Conservation (phyloP, 2,888 invertebrate species). For the Camponotus fellah region DNA sequence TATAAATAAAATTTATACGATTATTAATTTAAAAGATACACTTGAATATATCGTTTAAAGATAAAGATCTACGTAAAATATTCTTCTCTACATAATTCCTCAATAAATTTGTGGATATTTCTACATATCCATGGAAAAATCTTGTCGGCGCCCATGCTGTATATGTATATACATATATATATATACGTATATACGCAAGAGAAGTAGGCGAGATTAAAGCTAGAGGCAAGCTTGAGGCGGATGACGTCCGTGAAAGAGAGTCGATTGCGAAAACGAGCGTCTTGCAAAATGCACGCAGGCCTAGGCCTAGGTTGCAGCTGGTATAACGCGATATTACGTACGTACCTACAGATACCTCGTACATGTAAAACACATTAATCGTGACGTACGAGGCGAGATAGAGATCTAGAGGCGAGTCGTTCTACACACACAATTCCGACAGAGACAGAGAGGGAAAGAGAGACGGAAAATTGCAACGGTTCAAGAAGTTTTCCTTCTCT, state of each 20-base stretch:
- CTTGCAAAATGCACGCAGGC: constrained; percentile 74
- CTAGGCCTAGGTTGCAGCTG: constrained; percentile 65
- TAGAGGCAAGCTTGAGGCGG: constrained; percentile 26
- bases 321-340: constrained; percentile 26
- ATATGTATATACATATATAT: too few relatives aligned
- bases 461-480: constrained; percentile 49
- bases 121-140: neutral
- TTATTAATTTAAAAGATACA: neutral
- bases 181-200: neutral
- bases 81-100: neutral
- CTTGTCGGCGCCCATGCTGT: constrained; percentile 12
- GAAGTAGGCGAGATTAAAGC: constrained; percentile 29
- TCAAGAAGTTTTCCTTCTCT: constrained; percentile 40
- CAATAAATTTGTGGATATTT: neutral
- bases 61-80: neutral
- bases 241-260: constrained; percentile 70
- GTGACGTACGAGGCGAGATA: constrained; percentile 59
- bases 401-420: constrained; percentile 53
- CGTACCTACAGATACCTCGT: constrained; percentile 4
- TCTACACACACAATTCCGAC: constrained; percentile 8
- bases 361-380: constrained; percentile 54
- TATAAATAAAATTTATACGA: too few relatives aligned
- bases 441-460: constrained; percentile 7
- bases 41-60: neutral
- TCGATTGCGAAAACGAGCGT: constrained; percentile 74